phyloP scores from a whole-genome alignment of 2,113 vertebrate species.

The Dendrocopos noguchii region DNA sequence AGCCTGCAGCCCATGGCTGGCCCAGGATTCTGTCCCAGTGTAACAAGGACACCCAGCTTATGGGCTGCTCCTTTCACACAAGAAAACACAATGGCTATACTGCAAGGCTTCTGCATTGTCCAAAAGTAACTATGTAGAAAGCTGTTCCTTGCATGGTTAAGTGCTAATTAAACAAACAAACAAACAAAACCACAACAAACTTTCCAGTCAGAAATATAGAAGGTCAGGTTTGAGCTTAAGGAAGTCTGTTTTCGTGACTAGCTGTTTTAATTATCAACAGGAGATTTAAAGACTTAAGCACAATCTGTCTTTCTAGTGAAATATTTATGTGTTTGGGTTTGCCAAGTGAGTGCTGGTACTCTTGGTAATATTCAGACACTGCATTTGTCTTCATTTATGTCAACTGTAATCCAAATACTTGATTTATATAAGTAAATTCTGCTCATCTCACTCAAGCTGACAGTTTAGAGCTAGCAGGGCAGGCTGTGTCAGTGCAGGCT shows the following conservation, averaged over 20 bases:
- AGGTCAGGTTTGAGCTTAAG: background rate
- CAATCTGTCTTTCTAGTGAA: background rate
- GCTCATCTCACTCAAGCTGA: background rate
- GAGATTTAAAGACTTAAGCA: background rate
- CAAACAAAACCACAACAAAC: background rate
- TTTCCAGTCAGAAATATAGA: background rate
- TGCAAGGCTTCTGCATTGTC: background rate
- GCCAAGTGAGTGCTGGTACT: accelerated
- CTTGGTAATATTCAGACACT: accelerated
- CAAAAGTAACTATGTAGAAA: background rate
- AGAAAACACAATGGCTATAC: background rate
- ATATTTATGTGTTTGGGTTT: accelerated
- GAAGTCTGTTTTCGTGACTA: background rate
- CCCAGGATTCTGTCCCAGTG: background rate
- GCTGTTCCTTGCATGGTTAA: accelerated
- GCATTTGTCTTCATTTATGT: background rate
- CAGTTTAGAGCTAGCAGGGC: background rate
- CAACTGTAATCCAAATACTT: background rate
- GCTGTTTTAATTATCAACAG: background rate
- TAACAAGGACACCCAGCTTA: background rate
- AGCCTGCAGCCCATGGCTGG: background rate
- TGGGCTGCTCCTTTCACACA: accelerated
- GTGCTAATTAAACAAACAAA: background rate
- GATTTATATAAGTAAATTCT: accelerated
- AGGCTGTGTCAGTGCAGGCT: background rate